Evolutionary conservation across 2,888 invertebrate species (phyloP), one percentile per base, ranked within the genome.

Genomic region (Lasioglossum zephyrum): DNA sequence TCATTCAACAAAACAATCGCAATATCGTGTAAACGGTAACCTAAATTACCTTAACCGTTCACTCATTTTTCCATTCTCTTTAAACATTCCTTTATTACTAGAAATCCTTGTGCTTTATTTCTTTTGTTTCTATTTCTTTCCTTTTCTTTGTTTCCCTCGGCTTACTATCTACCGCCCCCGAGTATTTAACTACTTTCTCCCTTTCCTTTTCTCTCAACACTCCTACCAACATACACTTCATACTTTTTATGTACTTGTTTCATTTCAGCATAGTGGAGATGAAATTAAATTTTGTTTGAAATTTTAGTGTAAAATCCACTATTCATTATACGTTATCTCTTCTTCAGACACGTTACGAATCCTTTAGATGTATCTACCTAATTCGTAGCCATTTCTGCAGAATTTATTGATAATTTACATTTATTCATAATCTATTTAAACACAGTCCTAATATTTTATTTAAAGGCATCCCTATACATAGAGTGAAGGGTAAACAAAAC

Each of bases 381-480:
- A n/a, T n/a, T n/a, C 4, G n/a, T 57, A n/a, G 0, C n/a, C 1
- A n/a, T n/a, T 11, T 57, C 1, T n/a, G 11, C 4, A n/a, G 11
- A 4, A n/a, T n/a, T n/a, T 57, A 11, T 11, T n/a, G 53, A 9
- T n/a, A n/a, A 57, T 57, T 57, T 57, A 1, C 4, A 4, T 47
- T 47, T 47, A 47, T 47, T 16, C 13, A 16, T 47, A 16, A 47
- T 47, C 4, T 16, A 47, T 47, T 47, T 47, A 47, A 47, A 47
- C 47, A 16, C 41, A 41, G 8, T 8, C 8, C 41, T 41, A 41
- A 8, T 41, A 41, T 41, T 41, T 41, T 41, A 41, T 41, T 41
- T 41, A 41, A 41, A 41, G 8, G 8, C 8, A 41, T 41, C 8
- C 8, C 41, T 41, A 8, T 41, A 41, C 8, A 41, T 8, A 41